Conservation (phyloP, 2,888 invertebrate species). For the Meta bourneti region DNA sequence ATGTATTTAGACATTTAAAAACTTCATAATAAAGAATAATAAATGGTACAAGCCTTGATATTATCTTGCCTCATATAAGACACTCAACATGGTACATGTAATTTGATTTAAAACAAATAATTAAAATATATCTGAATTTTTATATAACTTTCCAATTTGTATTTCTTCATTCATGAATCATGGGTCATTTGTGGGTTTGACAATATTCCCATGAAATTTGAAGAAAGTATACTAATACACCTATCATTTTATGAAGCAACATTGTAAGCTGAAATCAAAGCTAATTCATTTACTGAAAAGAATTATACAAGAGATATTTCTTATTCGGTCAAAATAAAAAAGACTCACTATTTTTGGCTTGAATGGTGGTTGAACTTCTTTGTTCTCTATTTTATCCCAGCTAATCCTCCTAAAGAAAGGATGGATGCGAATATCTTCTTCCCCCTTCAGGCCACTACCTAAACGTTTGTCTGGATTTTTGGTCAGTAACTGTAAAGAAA, state of each 20-base stretch:
- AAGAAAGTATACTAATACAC: neutral
- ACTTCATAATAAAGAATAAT: too few species aligned
- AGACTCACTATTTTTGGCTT: slow-evolving; percentile 98
- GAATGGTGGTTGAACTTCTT: slow-evolving; percentile 99
- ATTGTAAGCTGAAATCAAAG: neutral
- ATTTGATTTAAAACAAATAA: too few species aligned
- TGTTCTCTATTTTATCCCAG: slow-evolving; percentile 97
- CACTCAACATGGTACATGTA: too few species aligned
- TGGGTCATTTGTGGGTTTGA: too few species aligned
- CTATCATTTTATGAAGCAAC: neutral
- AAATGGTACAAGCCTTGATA: too few species aligned
- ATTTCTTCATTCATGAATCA: too few species aligned
- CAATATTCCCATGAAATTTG: too few species aligned
- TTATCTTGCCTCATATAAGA: too few species aligned
- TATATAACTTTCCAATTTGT: too few species aligned
- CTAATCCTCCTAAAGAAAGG: slow-evolving; percentile 98
- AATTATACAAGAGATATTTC: neutral
- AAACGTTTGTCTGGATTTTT: slow-evolving; percentile 97
- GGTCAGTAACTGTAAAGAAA: slow-evolving; percentile 87
- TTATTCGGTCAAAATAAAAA: neutral
- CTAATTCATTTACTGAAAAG: neutral
- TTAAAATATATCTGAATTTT: too few species aligned
- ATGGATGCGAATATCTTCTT: slow-evolving; percentile 97
- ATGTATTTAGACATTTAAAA: too few species aligned
- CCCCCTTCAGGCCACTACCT: slow-evolving; percentile 92